Evolutionary conservation across 1,140 invertebrate genomes (phyloP), one percentile per base, ranked within the genome.

Genomic region (Episyrphus balteatus): DNA sequence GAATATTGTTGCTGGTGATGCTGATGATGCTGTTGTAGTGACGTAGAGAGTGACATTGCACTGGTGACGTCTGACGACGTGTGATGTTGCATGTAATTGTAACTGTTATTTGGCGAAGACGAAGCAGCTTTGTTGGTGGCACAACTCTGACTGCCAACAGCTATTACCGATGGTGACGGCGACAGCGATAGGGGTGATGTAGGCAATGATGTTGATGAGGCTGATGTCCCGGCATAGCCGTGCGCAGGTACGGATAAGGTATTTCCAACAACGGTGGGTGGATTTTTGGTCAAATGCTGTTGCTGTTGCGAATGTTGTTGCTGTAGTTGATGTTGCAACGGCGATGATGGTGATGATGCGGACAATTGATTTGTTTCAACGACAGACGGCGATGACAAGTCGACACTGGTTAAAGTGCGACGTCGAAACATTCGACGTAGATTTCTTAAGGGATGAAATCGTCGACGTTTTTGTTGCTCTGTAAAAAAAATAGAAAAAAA

Each of bases 401-500:
- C 34, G 3, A 52, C 50, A 31, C 53, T 62, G 19, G 59, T 64
- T 36, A 68, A 60, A 2, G 65, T 67, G 31, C 65, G 61, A 9
- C 65, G 58, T 1, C 65, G 61, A 48, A 68, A 68, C 41, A 68
- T 68, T 19, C 62, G 59, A 3, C 65, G 56, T 14, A 68, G 46
- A 53, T 68, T 68, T 5, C 64, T 61, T n/a, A 68, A 51, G 30
- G 65, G 64, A 56, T 67, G 64, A 40, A 68, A 68, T 14, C 62
- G 57, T 11, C 64, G 62, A 13, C 64, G 56, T 42, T 67, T 65
- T 41, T 63, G 60, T 46, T 58, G 60, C 44, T 64, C 31, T 59
- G 45, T 1, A 42, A 55, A 19, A 47, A 38, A 39, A 40, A 44
- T 34, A 42, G 14, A 39, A 30, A 12, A 30, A 44, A 14, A 31